Evolutionary conservation across 2,888 invertebrate genomes (phyloP), one percentile per base, ranked within the genome.

Genomic region (Criorhina ranunculi): DNA sequence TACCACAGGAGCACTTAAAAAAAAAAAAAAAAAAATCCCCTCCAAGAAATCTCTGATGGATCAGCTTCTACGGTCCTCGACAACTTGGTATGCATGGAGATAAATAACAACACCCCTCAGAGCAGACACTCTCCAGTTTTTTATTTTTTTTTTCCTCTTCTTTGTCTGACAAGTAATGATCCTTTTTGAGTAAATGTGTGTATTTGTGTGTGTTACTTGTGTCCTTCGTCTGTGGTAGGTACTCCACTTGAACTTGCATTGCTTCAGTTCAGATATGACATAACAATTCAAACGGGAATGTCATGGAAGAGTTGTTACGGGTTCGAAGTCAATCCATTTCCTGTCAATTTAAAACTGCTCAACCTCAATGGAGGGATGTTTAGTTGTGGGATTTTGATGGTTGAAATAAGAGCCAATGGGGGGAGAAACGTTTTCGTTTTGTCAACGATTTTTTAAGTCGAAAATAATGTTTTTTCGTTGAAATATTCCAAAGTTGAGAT

Each of bases 261-360:
- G n/a, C 69, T 53, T 46, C n/a, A 35, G 44, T 53, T 35, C 2
- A 24, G 55, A 59, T 33, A 19, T 70, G 70, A 70, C 53, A 67
- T 31, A 55, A 46, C 57, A 35, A 59, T 35, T 46, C 46, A 70
- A 55, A 44, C 24, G 53, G 31, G 31, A 24, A 1, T 6, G 5
- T 4, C 33, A 6, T 17, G 31, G 31, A 24, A 24, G 24, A n/a
- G 33, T 15, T 33, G 57, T 42, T 19, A 33, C 8, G 9, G n/a
- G 12, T 57, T 55, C 44, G 24, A 67, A 67, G 53, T 53, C 66
- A 67, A 55, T 69, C 55, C 19, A 44, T 57, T 69, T 67, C 29
- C 15, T 44, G 33, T 7, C 46, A 9, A 42, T 35, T 57, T 24
- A 12, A 57, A 46, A 29, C 5, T 12, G 37, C 11, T 40, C n/a